Conservation (phyloP, 30 jellyfish, hydroid and myxozoan genomes). For the Pseudorhiza aurosa region DNA sequence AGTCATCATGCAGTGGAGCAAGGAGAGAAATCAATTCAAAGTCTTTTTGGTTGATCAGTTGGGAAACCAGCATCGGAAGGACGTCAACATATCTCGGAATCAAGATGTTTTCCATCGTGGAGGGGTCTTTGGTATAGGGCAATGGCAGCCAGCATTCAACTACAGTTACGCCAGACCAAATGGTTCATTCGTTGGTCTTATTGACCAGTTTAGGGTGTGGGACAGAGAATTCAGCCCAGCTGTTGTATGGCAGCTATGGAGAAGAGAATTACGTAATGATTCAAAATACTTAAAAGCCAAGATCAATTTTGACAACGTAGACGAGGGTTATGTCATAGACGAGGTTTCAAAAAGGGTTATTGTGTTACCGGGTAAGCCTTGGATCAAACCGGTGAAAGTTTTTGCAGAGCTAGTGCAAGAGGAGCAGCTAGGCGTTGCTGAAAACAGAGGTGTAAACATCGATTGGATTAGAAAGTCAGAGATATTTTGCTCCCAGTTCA, state of each 20-base stretch:
- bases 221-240: slow-evolving; percentile 59
- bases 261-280: slow-evolving; percentile 30
- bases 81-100: not conserved
- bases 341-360: slow-evolving; percentile 6
- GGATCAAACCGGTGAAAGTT: slow-evolving; percentile 47
- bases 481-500: slow-evolving; percentile 13
- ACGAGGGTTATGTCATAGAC: slow-evolving; percentile 22
- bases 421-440: slow-evolving; percentile 15
- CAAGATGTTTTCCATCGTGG: slow-evolving; percentile 29
- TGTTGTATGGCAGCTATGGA: slow-evolving; percentile 69
- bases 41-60: slow-evolving; percentile 33
- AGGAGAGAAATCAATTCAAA: not conserved
- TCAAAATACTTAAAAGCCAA: slow-evolving; percentile 14
- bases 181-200: slow-evolving; percentile 28
- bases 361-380: slow-evolving; percentile 16
- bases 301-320: slow-evolving; percentile 33
- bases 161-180: slow-evolving; percentile 26
- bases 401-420: slow-evolving; percentile 25
- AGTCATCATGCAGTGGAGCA: slow-evolving; percentile 45
- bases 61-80: slow-evolving; percentile 31
- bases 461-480: slow-evolving; percentile 9
- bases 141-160: slow-evolving; percentile 72
- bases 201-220: slow-evolving; percentile 57
- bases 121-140: slow-evolving; percentile 53
- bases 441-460: not conserved